Evolutionary conservation across 2,888 invertebrate species (phyloP).

Genomic region (Leptopilina drosophilae): DNA sequence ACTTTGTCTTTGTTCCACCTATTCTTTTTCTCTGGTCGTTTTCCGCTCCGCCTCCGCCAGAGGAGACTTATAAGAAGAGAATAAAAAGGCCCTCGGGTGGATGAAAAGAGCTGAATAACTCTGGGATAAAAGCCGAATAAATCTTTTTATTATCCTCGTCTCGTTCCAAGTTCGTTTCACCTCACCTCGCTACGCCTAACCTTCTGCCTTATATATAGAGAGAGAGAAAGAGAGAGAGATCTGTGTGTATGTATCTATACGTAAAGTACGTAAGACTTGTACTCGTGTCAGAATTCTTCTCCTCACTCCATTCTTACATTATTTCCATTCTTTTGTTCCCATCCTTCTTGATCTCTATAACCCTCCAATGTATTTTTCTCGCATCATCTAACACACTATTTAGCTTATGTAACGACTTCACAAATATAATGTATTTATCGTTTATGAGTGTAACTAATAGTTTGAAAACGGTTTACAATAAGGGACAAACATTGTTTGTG

Average conservation of each 20-base stretch:
- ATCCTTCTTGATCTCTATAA: neutral
- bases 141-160: slow-evolving; percentile 76
- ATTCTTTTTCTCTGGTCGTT: slow-evolving; percentile 55
- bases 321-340: slow-evolving; percentile 22
- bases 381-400: slow-evolving; percentile 33
- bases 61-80: slow-evolving; percentile 59
- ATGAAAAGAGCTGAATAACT: slow-evolving; percentile 77
- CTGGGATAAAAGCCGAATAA: slow-evolving; percentile 76
- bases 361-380: slow-evolving; percentile 22
- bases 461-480: neutral
- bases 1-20: slow-evolving; percentile 43
- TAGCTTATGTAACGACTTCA: slow-evolving; percentile 48
- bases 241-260: no score
- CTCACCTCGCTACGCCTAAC: slow-evolving; percentile 50
- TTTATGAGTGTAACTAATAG: slow-evolving; percentile 41
- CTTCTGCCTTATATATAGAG: neutral
- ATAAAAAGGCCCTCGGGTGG: slow-evolving; percentile 66
- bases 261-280: slow-evolving; percentile 24
- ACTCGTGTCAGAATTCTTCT: slow-evolving; percentile 29
- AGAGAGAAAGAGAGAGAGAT: no score
- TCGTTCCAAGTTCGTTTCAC: slow-evolving; percentile 61
- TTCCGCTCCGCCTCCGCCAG: slow-evolving; percentile 53
- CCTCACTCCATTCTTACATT: slow-evolving; percentile 15
- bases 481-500: no score
- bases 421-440: slow-evolving; percentile 44